phyloP scores from a whole-genome alignment of 1,140 invertebrate species.

The Cotesia chilonis region DNA sequence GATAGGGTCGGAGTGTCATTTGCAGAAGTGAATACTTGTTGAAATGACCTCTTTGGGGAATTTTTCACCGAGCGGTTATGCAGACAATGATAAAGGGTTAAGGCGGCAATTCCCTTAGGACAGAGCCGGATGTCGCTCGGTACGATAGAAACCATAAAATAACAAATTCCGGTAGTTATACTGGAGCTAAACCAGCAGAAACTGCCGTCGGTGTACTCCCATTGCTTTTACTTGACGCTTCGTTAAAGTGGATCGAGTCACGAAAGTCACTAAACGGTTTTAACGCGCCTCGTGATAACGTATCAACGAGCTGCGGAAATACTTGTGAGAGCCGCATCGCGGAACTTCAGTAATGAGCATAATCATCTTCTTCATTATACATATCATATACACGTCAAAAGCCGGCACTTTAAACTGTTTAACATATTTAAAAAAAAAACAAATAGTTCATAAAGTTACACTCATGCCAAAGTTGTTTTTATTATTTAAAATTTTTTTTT shows the following conservation, averaged over 20 bases:
- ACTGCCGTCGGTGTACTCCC: no score
- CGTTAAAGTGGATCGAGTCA: constrained; percentile 35
- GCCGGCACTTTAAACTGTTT: background rate
- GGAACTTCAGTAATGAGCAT: constrained; percentile 16
- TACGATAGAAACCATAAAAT: constrained; percentile 31
- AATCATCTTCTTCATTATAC: background rate
- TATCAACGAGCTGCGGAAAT: constrained; percentile 33
- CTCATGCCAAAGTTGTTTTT: background rate
- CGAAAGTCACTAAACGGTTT: constrained; percentile 29
- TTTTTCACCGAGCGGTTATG: no score
- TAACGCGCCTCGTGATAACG: constrained; percentile 26
- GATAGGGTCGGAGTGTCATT: no score
- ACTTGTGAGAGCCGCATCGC: constrained; percentile 24
- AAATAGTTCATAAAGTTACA: background rate
- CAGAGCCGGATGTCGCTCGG: constrained; percentile 22
- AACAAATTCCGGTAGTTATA: constrained; percentile 30
- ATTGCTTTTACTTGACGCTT: constrained; percentile 12
- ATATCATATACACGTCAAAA: background rate
- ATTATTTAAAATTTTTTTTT: background rate
- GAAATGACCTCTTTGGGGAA: no score
- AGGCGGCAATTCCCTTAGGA: constrained; percentile 1
- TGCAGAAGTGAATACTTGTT: no score
- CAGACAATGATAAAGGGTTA: constrained; percentile 17
- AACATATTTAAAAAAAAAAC: background rate
- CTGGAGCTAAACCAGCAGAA: background rate